Percentiles rank a stretch among this genome's conserved stretches.
These are phyloP conservation scores for Eudemis profundana DNA, from an alignment of 2,888 invertebrate species.

Conservation along the genomic window DNA sequence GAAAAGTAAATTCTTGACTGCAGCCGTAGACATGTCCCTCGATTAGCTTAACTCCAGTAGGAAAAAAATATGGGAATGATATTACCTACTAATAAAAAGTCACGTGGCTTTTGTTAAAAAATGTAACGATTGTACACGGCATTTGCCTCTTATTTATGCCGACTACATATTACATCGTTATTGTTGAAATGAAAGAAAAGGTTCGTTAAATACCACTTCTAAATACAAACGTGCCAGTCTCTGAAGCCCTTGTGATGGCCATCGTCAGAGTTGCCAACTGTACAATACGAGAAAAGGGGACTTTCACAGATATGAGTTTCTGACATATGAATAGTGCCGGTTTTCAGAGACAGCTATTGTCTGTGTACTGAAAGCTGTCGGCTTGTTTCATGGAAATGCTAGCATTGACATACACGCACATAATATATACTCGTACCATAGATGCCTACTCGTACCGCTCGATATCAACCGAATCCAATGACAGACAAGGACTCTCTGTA, in stretches of 20 bases:
- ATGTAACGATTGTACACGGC: too few species aligned
- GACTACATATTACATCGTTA: too few species aligned
- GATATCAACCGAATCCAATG: conserved; percentile 13
- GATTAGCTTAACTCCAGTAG: too few species aligned
- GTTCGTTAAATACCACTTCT: not conserved
- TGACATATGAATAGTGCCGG: conserved; percentile 28
- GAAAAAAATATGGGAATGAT: too few species aligned
- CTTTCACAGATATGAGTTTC: conserved; percentile 29
- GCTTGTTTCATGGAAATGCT: conserved; percentile 27
- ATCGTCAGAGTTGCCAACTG: conserved; percentile 22
- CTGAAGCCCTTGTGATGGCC: not conserved
- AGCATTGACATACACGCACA: conserved; percentile 23
- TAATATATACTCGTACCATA: not conserved
- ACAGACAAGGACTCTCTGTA: conserved; percentile 5
- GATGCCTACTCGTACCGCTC: conserved; percentile 10
- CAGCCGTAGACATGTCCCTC: too few species aligned
- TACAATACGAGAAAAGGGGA: conserved; percentile 27
- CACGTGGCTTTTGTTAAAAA: too few species aligned
- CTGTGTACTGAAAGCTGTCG: conserved; percentile 35
- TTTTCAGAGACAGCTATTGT: conserved; percentile 29
- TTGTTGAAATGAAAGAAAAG: too few species aligned
- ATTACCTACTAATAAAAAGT: too few species aligned
- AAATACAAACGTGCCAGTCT: not conserved
- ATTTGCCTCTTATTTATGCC: too few species aligned
- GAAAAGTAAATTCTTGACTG: too few species aligned